A percentile compares a stretch with the other conserved stretches of the same genome.
These are phyloP conservation scores for Cotesia typhae DNA, from an alignment of 1,140 invertebrate species.

Conservation along the genomic window DNA sequence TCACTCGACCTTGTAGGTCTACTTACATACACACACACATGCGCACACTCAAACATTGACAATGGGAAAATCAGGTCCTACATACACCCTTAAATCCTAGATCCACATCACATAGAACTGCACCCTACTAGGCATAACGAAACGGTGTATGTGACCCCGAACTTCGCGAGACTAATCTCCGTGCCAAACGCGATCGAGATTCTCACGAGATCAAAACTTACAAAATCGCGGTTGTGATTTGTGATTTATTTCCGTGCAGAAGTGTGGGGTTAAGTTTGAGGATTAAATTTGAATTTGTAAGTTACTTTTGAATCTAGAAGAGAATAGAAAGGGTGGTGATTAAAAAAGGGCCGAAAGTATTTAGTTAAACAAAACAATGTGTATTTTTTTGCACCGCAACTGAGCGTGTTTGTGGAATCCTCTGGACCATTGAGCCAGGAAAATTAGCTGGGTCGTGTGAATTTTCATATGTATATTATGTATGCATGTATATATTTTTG, in stretches of 20 bases:
- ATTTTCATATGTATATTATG: neutral
- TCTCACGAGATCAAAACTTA: slow-evolving; percentile 47
- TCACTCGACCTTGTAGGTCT: slow-evolving; percentile 35
- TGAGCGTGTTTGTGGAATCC: slow-evolving; percentile 22
- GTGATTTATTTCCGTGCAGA: slow-evolving; percentile 46
- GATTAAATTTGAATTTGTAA: neutral
- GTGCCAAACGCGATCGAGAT: slow-evolving; percentile 52
- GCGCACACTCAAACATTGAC: slow-evolving; percentile 15
- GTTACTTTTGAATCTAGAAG: neutral
- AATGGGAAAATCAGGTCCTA: neutral
- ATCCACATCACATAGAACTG: neutral
- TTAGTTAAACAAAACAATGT: no score
- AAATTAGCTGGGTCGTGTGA: slow-evolving; percentile 26
- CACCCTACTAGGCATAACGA: slow-evolving; percentile 19
- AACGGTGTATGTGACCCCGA: slow-evolving; percentile 29
- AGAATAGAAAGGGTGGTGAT: slow-evolving; percentile 19
- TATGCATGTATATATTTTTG: no score
- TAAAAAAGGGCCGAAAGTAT: slow-evolving; percentile 25
- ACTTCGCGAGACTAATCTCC: slow-evolving; percentile 51
- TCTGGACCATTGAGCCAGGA: slow-evolving; percentile 17
- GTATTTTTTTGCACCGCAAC: slow-evolving; percentile 12
- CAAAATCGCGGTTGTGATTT: slow-evolving; percentile 1
- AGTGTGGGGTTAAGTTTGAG: no score
- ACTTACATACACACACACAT: slow-evolving; percentile 28
- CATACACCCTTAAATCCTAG: neutral